phyloP scores from a whole-genome alignment of 2,888 invertebrate species.

The Lasioglossum villosulum region DNA sequence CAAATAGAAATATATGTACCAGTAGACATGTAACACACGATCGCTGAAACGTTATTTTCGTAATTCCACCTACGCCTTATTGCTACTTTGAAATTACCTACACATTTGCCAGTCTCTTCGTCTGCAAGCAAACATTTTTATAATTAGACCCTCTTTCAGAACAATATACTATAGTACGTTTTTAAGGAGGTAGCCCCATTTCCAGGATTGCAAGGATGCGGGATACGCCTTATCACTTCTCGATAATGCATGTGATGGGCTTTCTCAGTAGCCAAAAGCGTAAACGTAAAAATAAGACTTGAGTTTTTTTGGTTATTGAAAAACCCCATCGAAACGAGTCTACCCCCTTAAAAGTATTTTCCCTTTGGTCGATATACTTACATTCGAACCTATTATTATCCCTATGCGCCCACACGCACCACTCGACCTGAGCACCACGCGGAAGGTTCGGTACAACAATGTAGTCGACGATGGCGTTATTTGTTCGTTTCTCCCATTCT shows the following conservation, averaged over 20 bases:
- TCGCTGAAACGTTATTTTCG: constrained; percentile 94
- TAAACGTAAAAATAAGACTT: no score
- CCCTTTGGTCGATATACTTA: constrained; percentile 84
- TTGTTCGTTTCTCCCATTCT: constrained; percentile 93
- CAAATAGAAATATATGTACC: constrained; percentile 85
- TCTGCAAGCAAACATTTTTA: constrained; percentile 86
- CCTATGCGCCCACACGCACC: constrained; percentile 96
- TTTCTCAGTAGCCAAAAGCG: no score
- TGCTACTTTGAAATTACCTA: constrained; percentile 92
- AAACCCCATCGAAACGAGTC: no score
- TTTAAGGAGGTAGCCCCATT: not conserved
- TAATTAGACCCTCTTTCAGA: not conserved
- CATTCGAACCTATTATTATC: constrained; percentile 95
- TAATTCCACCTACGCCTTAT: constrained; percentile 95
- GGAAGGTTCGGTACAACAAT: constrained; percentile 94
- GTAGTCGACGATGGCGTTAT: constrained; percentile 94
- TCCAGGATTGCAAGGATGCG: no score
- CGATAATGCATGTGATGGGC: no score
- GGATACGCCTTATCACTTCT: no score
- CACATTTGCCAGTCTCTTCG: constrained; percentile 95
- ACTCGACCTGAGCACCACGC: constrained; percentile 92
- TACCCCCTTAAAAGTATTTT: not conserved
- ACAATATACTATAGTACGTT: not conserved
- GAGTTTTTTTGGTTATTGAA: no score
- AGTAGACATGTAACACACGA: constrained; percentile 93